Base-by-base conservation (phyloP, 1,140 invertebrate species). In the Cyrtorhinus lividipennis region DNA sequence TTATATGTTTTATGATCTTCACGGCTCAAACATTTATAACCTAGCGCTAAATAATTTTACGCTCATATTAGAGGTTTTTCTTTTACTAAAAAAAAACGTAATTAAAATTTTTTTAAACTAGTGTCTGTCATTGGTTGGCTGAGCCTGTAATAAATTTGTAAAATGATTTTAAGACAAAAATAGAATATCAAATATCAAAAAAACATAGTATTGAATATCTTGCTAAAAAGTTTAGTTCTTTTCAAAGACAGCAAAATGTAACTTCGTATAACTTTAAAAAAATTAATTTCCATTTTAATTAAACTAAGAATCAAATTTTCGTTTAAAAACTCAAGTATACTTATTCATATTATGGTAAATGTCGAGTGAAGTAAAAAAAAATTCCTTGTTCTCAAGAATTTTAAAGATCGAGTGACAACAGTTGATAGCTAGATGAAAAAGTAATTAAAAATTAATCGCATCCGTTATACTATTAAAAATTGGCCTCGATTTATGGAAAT, bases 1-100 rank as follows among this genome's bases (percentile, higher is more conserved):
- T 13, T 59, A 24, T 30, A 25, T 22, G 30, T 24, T 22, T 57
- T 56, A 58, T 38, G 57, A 59, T 1, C 23, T 56, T 44, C 27
- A 44, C 57, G 56, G 38, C 30, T 59, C 56, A 64, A 64, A 48
- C 20, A 8, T 44, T 62, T 23, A 18, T 25, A 61, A 58, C 27
- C 23, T 64, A 46, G 24, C 26, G 56, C 44, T 64, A 59, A 58
- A 24, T 23, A 27, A 58, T 18, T 63, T 63, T 27, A 64, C 56
- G 22, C 25, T 58, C 48, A 59, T 59, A 63, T 59, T 59, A n/a
- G n/a, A n/a, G 22, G 30, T 13, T 48, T 53, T 26, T 53, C 30
- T 62, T 48, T 53, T 48, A 48, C 30, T 5, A n/a, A n/a, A 46
- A 12, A 13, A 18, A 62, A 53, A 56, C 22, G 24, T 53, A 46